phyloP scores from a whole-genome alignment of 2,113 vertebrate species.

The Orientallactaga bullata region DNA sequence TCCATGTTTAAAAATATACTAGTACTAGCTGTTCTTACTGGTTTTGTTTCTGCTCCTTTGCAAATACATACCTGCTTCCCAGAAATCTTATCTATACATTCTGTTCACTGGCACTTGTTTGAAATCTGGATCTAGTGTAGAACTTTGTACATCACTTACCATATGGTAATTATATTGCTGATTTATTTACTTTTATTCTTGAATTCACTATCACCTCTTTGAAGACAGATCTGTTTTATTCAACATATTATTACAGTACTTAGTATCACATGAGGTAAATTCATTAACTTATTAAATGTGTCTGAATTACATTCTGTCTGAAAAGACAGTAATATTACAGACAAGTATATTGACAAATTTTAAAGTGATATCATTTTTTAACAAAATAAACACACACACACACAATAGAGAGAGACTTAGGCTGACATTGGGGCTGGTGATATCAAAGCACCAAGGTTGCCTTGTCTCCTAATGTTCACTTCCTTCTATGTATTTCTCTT shows the following conservation, averaged over 20 bases:
- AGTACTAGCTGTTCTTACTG: not conserved
- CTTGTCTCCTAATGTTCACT: not conserved
- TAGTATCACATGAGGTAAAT: not conserved
- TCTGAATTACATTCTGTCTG: not conserved
- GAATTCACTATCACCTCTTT: not conserved
- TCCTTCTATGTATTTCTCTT: not conserved
- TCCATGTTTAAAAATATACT: not conserved
- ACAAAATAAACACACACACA: not conserved
- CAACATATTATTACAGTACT: not conserved
- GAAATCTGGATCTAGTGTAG: not conserved
- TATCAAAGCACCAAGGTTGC: not conserved
- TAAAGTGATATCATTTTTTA: not conserved
- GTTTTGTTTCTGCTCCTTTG: not conserved
- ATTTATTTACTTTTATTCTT: not conserved
- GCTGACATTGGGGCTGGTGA: not conserved
- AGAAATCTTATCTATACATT: not conserved
- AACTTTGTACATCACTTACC: not conserved
- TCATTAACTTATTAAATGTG: not conserved
- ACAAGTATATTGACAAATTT: not conserved
- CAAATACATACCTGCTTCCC: not conserved
- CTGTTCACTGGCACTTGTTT: not conserved
- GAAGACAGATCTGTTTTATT: not conserved
- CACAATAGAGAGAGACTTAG: not conserved
- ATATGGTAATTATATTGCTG: not conserved
- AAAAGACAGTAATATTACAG: slow-evolving; percentile 16